A percentile compares a stretch with the other conserved stretches of the same genome.
These are phyloP conservation scores for Procavia capensis DNA, from an alignment of 2,113 vertebrate species.

Conservation along the genomic window DNA sequence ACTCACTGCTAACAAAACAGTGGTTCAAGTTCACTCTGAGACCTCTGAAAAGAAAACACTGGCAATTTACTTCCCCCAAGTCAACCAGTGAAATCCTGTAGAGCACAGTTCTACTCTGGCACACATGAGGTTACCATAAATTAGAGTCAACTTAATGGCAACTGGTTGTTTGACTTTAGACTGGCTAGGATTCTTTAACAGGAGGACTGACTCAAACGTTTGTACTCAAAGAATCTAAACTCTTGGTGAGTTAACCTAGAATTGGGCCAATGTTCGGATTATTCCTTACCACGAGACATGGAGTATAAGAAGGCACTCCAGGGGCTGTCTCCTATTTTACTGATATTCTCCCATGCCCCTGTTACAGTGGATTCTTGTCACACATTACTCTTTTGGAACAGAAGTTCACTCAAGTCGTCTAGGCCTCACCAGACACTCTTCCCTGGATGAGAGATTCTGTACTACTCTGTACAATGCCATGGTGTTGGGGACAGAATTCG, in stretches of 20 bases:
- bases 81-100: neutral
- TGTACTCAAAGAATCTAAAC: neutral
- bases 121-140: neutral
- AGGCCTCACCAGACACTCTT: neutral
- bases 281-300: neutral
- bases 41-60: neutral
- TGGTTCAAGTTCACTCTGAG: neutral
- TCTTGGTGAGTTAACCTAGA: neutral
- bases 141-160: neutral
- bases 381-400: neutral
- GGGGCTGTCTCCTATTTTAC: neutral
- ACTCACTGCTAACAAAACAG: neutral
- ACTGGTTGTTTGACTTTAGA: neutral
- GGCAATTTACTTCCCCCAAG: neutral
- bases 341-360: neutral
- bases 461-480: fast-evolving
- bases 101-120: neutral
- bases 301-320: neutral
- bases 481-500: neutral
- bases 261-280: neutral
- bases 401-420: neutral
- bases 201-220: neutral
- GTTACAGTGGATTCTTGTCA: neutral
- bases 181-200: neutral
- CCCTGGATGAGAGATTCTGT: neutral